Base-by-base conservation (phyloP, 2,888 invertebrate species). In the Noctua comes region DNA sequence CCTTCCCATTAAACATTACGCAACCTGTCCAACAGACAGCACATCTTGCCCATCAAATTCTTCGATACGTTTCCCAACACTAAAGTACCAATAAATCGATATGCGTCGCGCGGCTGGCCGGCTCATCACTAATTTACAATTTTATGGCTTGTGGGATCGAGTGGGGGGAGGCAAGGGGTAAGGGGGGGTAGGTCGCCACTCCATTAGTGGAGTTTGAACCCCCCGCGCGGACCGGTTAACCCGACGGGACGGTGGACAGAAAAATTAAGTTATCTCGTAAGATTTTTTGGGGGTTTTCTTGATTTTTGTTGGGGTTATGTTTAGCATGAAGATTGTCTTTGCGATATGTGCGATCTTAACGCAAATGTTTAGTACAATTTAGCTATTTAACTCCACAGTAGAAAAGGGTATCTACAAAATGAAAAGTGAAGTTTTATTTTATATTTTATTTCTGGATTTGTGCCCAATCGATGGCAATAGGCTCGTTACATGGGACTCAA, bases 101-200 rank as follows among this genome's bases (percentile, higher is more conserved):
- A 94, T 91, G 88, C 93, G 94, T 93, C 93, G 95, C 92, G 91
- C 89, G 91, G 90, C 92, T 91, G 92, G 94, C 92, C 93, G 94
- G 95, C 94, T 96, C 96, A 97, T 97, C 96, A 96, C 94, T 96
- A 96, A 97, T 97, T 97, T 96, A 97, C 96, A 96, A 96, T 97
- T 97, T 97, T 96, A 96, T 96, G 96, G 96, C 95, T 94, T 94
- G 96, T 93, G 96, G 96, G 95, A 93, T 90, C 91, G 88, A 82
- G 86, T 89, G 91, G 91, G 89, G 89, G 88, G 91, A 91, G 93
- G 91, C 82, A 88, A 91, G 88, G 91, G 40, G 76, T 40, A 69
- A 69, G 75, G 68, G 73, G 84, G 91, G 88, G 84, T 80, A 89
- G 91, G 90, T 89, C 89, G 90, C 91, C 93, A 93, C 95, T 95